phyloP scores from a whole-genome alignment of 2,797 vertebrate genomes.

The Carcharodon carcharias region DNA sequence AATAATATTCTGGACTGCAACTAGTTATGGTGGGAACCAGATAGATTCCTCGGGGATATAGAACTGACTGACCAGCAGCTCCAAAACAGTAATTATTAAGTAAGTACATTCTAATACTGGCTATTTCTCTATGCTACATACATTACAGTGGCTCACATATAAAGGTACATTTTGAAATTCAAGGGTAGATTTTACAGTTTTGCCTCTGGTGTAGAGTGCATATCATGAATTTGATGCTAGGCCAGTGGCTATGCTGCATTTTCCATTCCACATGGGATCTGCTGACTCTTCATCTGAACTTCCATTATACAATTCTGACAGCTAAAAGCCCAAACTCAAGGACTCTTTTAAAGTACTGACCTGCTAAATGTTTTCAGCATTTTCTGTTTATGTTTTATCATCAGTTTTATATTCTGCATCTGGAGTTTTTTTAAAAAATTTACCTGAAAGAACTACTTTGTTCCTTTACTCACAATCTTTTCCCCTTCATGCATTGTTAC shows the following conservation, averaged over 20 bases:
- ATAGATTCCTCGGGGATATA: too few species aligned
- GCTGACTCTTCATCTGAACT: not conserved
- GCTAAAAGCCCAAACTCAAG: not conserved
- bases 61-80: too few species aligned
- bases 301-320: not conserved
- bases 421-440: not conserved
- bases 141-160: not conserved
- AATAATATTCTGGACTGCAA: too few species aligned
- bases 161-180: not conserved
- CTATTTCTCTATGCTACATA: too few species aligned
- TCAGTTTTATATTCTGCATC: not conserved
- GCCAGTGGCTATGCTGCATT: not conserved
- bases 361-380: not conserved
- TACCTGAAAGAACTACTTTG: not conserved
- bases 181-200: not conserved
- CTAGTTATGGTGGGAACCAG: too few species aligned
- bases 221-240: not conserved
- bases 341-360: not conserved
- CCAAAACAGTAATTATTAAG: too few species aligned
- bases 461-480: not conserved
- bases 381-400: not conserved
- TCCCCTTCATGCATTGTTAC: not conserved
- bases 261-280: not conserved
- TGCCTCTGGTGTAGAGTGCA: not conserved
- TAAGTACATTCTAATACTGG: too few species aligned